Conservation (phyloP, 2,113 vertebrate species). For the Varanus salvator region DNA sequence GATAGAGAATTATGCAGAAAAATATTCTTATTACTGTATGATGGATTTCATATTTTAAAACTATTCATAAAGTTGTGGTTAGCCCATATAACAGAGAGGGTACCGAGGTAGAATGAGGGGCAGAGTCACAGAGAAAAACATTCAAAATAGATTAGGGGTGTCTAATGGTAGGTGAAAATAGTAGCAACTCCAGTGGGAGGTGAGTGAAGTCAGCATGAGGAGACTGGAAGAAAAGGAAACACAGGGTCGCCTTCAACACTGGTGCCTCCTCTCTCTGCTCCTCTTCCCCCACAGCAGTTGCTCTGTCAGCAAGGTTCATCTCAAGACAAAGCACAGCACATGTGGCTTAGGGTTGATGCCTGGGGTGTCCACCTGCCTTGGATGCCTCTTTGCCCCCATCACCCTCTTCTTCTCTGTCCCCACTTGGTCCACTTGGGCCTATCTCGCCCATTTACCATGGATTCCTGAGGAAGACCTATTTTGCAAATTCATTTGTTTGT, state of each 20-base stretch:
- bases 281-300: too few relatives aligned
- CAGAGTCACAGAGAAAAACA: neutral
- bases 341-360: neutral
- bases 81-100: neutral
- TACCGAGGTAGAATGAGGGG: neutral
- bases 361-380: conserved; percentile 61
- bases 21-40: neutral
- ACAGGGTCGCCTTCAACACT: neutral
- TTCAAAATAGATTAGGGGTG: neutral
- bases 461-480: conserved; percentile 64
- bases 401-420: conserved; percentile 63
- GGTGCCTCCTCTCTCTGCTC: too few relatives aligned
- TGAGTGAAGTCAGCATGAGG: neutral
- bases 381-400: conserved; percentile 45
- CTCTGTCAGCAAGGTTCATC: neutral
- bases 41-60: neutral
- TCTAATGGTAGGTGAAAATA: neutral
- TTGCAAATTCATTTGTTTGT: conserved; percentile 18
- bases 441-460: conserved; percentile 62
- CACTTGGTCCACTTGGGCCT: conserved; percentile 45
- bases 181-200: neutral
- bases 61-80: neutral
- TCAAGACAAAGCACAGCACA: neutral
- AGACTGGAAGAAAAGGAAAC: neutral
- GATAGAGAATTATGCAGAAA: neutral